These are phyloP conservation scores for Siniperca knerii DNA, from an alignment of 2,113 vertebrate species.

Conservation along the genomic window DNA sequence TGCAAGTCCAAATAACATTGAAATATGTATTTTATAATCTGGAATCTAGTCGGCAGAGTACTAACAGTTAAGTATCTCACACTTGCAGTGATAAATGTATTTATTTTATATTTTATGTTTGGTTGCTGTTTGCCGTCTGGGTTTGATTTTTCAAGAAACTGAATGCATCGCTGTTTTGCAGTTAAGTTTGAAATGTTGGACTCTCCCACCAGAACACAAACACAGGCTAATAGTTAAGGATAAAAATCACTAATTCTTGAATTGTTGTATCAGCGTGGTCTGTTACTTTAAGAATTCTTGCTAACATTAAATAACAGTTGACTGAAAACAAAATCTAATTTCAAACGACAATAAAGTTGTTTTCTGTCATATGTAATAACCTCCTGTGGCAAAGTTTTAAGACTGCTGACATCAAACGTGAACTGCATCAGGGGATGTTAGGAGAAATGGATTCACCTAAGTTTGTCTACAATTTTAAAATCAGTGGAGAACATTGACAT, in stretches of 20 bases:
- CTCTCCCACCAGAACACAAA: background rate
- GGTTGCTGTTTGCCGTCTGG: background rate
- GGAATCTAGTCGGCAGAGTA: background rate
- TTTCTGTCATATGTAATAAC: no score
- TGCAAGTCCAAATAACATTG: background rate
- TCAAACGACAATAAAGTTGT: background rate
- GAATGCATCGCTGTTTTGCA: background rate
- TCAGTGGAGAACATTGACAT: background rate
- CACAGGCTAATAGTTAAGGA: background rate
- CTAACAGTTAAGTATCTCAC: background rate
- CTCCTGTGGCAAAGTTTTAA: no score
- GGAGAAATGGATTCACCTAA: no score
- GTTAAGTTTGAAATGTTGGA: background rate
- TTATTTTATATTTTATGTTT: background rate
- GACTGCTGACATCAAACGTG: background rate
- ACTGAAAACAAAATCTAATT: background rate
- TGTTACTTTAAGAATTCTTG: no score
- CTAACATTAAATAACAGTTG: background rate
- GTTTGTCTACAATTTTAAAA: background rate
- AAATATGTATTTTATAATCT: background rate
- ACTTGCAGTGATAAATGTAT: background rate
- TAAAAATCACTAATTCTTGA: background rate
- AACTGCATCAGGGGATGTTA: no score
- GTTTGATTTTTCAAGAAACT: background rate
- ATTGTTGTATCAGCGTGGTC: background rate